A percentile compares a stretch with the other conserved stretches of the same genome.
Conservation (phyloP, 2,888 invertebrate genomes). For the Caenorhabditis sp. region DNA sequence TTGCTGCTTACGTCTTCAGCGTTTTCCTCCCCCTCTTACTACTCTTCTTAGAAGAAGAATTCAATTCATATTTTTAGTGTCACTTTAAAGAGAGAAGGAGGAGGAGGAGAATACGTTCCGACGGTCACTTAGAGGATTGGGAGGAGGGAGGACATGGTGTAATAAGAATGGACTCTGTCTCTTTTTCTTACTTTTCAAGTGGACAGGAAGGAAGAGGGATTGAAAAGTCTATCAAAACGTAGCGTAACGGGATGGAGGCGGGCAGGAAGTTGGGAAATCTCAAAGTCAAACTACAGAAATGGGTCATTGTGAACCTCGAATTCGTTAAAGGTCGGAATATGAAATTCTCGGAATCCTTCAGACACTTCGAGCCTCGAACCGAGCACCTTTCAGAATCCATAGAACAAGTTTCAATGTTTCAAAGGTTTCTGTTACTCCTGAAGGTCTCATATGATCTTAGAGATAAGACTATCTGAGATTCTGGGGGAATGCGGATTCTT, state of each 20-base stretch:
- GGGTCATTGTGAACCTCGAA: too few relatives aligned
- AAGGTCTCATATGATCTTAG: too few relatives aligned
- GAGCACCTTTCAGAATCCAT: too few relatives aligned
- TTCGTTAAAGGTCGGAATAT: too few relatives aligned
- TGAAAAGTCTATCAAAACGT: not conserved
- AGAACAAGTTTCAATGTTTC: too few relatives aligned
- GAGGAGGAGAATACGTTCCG: conserved; percentile 20
- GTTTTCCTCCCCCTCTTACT: conserved; percentile 16
- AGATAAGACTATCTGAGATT: too few relatives aligned
- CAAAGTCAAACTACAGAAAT: too few relatives aligned
- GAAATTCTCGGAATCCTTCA: too few relatives aligned
- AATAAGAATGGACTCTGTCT: conserved; percentile 28
- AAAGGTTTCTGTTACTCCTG: too few relatives aligned
- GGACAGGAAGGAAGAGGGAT: conserved; percentile 1
- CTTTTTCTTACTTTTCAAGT: conserved; percentile 7
- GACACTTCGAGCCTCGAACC: too few relatives aligned
- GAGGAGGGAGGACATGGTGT: conserved; percentile 20
- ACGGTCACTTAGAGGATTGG: conserved; percentile 22
- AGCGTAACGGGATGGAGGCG: not conserved
- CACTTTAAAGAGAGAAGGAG: too few relatives aligned
- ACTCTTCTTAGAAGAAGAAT: conserved; percentile 24
- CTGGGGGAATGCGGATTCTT: too few relatives aligned
- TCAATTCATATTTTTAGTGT: conserved; percentile 59
- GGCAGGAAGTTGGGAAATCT: not conserved
- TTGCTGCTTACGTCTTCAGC: conserved; percentile 63